Evolutionary conservation across 2,113 vertebrate genomes (phyloP).

Genomic region (Microtus oregoni): DNA sequence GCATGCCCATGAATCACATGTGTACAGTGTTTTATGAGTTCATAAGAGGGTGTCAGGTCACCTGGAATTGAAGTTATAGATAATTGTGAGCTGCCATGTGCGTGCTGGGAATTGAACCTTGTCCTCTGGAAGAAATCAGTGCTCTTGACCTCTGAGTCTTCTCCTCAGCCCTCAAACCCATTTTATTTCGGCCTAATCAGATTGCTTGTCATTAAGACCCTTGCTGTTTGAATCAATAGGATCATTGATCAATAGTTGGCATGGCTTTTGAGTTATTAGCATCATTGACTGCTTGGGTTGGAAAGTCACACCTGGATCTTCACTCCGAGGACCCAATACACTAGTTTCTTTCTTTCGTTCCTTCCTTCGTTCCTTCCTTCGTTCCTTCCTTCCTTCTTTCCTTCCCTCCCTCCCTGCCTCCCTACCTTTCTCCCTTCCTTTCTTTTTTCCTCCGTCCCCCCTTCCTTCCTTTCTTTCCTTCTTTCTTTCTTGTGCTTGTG

Average conservation of each 20-base stretch:
- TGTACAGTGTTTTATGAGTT: neutral
- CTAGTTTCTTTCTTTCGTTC: neutral
- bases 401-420: neutral
- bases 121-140: neutral
- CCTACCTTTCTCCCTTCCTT: neutral
- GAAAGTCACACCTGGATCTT: neutral
- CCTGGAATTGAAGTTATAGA: neutral
- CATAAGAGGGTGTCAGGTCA: neutral
- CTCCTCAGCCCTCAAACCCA: neutral
- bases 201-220: neutral
- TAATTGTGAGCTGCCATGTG: neutral
- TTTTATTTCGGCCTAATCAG: neutral
- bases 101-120: no score
- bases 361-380: no score
- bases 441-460: neutral
- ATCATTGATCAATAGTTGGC: no score
- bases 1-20: neutral
- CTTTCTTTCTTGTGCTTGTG: neutral
- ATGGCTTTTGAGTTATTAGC: no score
- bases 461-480: neutral
- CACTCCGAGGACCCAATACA: neutral
- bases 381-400: accelerated
- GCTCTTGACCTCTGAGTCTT: neutral
- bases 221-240: neutral
- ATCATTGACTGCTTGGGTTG: no score